Evolutionary conservation across 1,140 invertebrate genomes (phyloP), one percentile per base, ranked within the genome.

Genomic region (Magallana angulata): DNA sequence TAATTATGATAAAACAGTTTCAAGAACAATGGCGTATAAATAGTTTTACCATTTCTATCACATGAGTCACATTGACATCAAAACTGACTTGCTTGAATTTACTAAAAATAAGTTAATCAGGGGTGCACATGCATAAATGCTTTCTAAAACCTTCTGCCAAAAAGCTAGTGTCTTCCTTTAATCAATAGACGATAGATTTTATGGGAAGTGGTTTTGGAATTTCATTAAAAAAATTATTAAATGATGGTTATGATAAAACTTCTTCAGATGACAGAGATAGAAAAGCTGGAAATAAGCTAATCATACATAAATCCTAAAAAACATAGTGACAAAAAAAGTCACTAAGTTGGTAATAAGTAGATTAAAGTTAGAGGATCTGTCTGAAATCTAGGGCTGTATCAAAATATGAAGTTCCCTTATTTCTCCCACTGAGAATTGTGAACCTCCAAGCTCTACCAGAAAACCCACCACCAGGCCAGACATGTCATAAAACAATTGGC

Each of bases 201-300:
- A 76, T 76, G 68, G 68, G 68, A 76, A 76, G 68, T 76, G 68
- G 68, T 76, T 30, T 76, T 76, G 68, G 68, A 76, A 76, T 76
- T 76, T 76, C 68, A 76, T 18, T 76, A 18, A 30, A 36, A 30
- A 24, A 76, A 12, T 76, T 76, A 76, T 76, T 12, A 30, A 76
- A 48, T 30, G 24, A 76, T 12, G 68, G 24, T 30, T 30, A 76
- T 76, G 68, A 76, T 76, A 76, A 30, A 12, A 76, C 36, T 30
- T 30, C 18, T 9, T 48, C 4, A 76, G 24, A 76, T 36, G 30
- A 76, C 36, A 36, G 24, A 64, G 7, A 48, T 48, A 48, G 60
- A 76, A 76, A 5, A 30, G 2, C 11, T 18, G 24, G 36, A 76
- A 30, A 36, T 36, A 12, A 71, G 12, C 7, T 76, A 76, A 30